A percentile compares a stretch with the other conserved stretches of the same genome.
Conservation (phyloP, 2,888 invertebrate species). For the Eucriotettix oculatus region DNA sequence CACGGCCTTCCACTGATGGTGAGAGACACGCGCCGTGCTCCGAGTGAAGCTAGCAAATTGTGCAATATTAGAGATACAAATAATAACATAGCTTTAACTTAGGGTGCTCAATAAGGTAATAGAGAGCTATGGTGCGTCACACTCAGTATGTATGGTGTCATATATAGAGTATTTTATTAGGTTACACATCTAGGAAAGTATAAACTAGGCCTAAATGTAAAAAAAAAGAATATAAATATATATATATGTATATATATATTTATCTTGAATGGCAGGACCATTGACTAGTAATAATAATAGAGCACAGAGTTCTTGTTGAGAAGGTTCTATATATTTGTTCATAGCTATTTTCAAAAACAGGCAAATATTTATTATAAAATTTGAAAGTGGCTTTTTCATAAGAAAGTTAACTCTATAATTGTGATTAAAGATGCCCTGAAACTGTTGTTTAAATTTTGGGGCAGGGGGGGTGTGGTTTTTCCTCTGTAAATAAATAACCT, state of each 20-base stretch:
- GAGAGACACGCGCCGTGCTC: slow-evolving; percentile 8
- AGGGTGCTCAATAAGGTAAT: slow-evolving; percentile 16
- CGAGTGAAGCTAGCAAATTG: slow-evolving; percentile 10
- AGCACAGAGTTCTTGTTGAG: slow-evolving; percentile 9
- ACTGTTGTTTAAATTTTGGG: slow-evolving; percentile 5
- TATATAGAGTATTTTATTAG: slow-evolving; percentile 15
- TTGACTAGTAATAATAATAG: slow-evolving; percentile 11
- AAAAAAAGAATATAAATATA: slow-evolving; percentile 7
- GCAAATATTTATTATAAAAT: slow-evolving; percentile 11
- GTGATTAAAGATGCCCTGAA: slow-evolving; percentile 6
- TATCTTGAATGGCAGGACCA: slow-evolving; percentile 13
- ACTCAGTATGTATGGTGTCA: slow-evolving; percentile 10
- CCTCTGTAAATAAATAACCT: neutral
- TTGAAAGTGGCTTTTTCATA: slow-evolving; percentile 13
- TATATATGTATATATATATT: slow-evolving; percentile 2
- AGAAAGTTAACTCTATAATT: slow-evolving; percentile 5
- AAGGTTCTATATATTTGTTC: slow-evolving; percentile 14
- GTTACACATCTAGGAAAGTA: slow-evolving; percentile 13
- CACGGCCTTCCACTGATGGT: slow-evolving; percentile 43
- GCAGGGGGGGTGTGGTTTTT: no score
- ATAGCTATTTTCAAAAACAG: slow-evolving; percentile 14
- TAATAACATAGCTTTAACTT: slow-evolving; percentile 15
- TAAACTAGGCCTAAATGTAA: slow-evolving; percentile 14
- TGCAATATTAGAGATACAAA: slow-evolving; percentile 15
- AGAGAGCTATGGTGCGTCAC: slow-evolving; percentile 13